Evolutionary conservation across 2,797 vertebrate species (phyloP).

Genomic region (Rhinoraja longicauda): DNA sequence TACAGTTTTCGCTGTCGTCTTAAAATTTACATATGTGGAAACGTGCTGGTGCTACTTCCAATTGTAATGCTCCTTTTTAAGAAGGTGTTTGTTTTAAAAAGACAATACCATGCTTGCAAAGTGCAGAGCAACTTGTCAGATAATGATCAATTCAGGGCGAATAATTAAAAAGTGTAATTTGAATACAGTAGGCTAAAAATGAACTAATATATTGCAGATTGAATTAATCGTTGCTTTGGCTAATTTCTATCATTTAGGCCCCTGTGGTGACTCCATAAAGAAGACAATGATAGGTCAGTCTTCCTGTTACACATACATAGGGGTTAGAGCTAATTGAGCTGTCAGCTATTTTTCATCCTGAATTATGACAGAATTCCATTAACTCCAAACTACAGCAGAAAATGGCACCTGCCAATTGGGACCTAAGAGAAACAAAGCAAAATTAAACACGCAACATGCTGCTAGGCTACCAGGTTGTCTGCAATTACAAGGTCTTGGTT

Average conservation of each 20-base stretch:
- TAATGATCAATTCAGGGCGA: conserved; percentile 4
- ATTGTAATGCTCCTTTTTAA: not conserved
- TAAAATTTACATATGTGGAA: not conserved
- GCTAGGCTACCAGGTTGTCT: not conserved
- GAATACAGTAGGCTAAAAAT: conserved; percentile 28
- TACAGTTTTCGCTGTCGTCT: too few relatives aligned
- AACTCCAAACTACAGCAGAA: conserved; percentile 3
- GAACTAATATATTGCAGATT: conserved; percentile 36
- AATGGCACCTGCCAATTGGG: conserved; percentile 26
- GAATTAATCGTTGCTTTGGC: conserved; percentile 34
- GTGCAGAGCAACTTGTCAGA: conserved; percentile 11
- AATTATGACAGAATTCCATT: conserved; percentile 31
- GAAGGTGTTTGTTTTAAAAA: not conserved
- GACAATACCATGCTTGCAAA: conserved; percentile 15
- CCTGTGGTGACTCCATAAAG: conserved; percentile 19
- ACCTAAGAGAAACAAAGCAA: conserved; percentile 6
- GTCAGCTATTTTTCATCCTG: conserved; percentile 35
- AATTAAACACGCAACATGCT: conserved; percentile 15
- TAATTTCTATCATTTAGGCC: conserved; percentile 37
- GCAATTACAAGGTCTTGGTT: conserved; percentile 7
- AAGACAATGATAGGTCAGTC: conserved; percentile 37
- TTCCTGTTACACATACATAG: conserved; percentile 20
- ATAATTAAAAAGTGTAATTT: conserved; percentile 38
- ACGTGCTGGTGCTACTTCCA: not conserved
- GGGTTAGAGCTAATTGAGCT: conserved; percentile 35